Conservation (phyloP, 2,797 vertebrate species). For the Trichosurus vulpecula region DNA sequence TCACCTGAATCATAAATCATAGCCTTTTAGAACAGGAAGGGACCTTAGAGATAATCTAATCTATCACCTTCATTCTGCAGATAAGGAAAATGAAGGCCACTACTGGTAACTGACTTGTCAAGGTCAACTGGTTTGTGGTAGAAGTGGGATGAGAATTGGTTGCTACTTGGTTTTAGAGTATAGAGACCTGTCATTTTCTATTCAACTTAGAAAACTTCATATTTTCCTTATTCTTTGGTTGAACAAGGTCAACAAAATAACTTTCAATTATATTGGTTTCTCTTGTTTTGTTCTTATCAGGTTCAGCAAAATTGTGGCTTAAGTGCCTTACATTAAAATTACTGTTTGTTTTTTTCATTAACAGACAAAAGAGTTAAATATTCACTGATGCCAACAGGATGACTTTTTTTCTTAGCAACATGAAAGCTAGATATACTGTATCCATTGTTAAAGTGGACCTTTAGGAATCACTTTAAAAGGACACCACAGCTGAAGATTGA, state of each 20-base stretch:
- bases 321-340: conserved; percentile 40
- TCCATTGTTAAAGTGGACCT: conserved; percentile 80
- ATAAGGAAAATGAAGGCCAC: not conserved
- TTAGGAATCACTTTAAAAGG: conserved; percentile 81
- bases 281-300: conserved; percentile 31
- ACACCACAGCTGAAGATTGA: conserved; percentile 80
- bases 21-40: not conserved
- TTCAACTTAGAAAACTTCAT: conserved; percentile 60
- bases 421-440: conserved; percentile 61
- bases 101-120: not conserved
- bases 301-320: conserved; percentile 57
- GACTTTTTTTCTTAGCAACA: conserved; percentile 61
- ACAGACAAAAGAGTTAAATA: conserved; percentile 31
- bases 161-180: conserved; percentile 47
- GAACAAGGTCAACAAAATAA: conserved; percentile 35
- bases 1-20: not conserved
- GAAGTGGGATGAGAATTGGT: not conserved
- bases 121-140: not conserved
- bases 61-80: not conserved
- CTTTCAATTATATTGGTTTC: conserved; percentile 48
- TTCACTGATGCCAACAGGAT: conserved; percentile 40
- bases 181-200: conserved; percentile 59
- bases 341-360: conserved; percentile 17
- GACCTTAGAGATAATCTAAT: not conserved
- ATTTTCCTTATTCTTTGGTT: conserved; percentile 71